A percentile compares a stretch with the other conserved stretches of the same genome.
phyloP scores from a whole-genome alignment of 2,888 invertebrate genomes.

The Capitulum mitella region DNA sequence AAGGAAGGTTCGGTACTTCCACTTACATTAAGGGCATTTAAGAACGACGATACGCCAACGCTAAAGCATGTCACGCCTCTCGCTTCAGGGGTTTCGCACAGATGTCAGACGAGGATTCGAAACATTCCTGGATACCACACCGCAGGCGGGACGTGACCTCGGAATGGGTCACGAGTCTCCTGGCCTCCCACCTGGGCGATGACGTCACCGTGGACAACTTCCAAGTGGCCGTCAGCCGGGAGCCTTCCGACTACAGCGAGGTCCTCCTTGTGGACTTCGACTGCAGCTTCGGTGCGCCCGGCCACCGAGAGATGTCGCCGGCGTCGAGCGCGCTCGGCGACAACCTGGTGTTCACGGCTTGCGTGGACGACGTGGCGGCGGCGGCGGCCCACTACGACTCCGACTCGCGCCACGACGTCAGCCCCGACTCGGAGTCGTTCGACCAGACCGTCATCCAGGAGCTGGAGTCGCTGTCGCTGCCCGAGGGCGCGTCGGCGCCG shows the following conservation, averaged over 20 bases:
- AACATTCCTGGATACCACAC: neutral
- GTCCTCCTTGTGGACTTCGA: neutral
- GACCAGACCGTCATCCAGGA: neutral
- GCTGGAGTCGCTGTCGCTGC: neutral
- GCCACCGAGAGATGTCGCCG: neutral
- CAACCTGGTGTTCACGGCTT: neutral
- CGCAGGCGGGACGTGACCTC: neutral
- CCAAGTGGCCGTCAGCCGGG: neutral
- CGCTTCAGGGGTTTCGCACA: no score
- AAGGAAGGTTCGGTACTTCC: no score
- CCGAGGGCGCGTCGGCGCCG: neutral
- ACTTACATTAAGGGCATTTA: no score
- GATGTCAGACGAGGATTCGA: neutral
- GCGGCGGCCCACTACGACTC: no score
- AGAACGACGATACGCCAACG: no score
- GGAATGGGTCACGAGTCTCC: neutral
- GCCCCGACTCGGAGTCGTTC: neutral
- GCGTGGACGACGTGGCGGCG: neutral
- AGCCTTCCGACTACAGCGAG: neutral
- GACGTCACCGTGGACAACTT: neutral
- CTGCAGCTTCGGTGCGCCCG: neutral
- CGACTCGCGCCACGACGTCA: no score
- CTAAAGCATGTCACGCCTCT: no score
- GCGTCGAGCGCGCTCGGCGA: neutral
- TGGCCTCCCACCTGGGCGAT: neutral